Conservation (phyloP, 2,888 invertebrate genomes). For the Cryptocephalus primarius region DNA sequence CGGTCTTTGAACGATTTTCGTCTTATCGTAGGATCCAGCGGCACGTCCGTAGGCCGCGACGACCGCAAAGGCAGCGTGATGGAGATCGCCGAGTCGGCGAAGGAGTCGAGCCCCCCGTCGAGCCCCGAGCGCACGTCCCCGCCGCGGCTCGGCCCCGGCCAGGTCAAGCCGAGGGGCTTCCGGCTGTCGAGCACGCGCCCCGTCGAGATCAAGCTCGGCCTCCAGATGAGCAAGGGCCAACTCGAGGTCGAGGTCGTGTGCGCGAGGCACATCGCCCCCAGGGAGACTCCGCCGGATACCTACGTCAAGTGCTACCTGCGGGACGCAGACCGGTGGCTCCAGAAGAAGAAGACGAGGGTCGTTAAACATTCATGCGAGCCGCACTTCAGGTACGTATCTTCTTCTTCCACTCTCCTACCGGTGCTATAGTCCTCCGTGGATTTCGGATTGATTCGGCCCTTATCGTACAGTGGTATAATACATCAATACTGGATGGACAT, state of each 20-base stretch:
- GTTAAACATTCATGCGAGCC: constrained; percentile 74
- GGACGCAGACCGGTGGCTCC: constrained; percentile 78
- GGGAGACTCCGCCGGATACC: constrained; percentile 71
- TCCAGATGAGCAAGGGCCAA: constrained; percentile 83
- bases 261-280: constrained; percentile 56
- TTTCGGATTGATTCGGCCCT: too few species aligned
- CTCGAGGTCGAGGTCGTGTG: constrained; percentile 78
- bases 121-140: constrained; percentile 42
- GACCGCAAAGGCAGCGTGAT: constrained; percentile 47
- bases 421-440: too few species aligned
- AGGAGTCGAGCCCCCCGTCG: constrained; percentile 47
- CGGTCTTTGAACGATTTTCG: too few species aligned
- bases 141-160: constrained; percentile 63
- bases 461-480: too few species aligned
- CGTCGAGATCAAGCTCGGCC: constrained; percentile 78
- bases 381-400: constrained; percentile 47
- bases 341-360: constrained; percentile 85
- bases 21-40: too few species aligned
- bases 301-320: constrained; percentile 90
- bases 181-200: constrained; percentile 55
- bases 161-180: constrained; percentile 60
- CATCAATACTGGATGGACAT: too few species aligned
- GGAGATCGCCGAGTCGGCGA: constrained; percentile 41
- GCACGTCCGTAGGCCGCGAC: constrained; percentile 2
- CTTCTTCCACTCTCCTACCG: too few species aligned